phyloP scores from a whole-genome alignment of 1,140 invertebrate species.

The Caenorhabditis tropicalis region DNA sequence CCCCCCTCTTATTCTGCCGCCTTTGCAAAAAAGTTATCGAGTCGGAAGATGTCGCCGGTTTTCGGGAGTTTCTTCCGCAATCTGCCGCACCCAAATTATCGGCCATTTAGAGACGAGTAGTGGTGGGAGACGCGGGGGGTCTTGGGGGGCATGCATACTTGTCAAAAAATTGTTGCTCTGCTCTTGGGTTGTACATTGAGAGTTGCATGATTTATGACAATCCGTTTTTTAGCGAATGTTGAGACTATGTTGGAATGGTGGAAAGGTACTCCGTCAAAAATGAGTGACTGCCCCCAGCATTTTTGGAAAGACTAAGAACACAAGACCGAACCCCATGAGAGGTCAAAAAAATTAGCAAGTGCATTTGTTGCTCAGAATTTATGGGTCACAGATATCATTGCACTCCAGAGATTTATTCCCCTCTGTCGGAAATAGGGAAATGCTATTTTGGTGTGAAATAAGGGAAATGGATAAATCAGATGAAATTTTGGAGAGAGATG shows the following conservation, averaged over 20 bases:
- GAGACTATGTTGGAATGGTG: neutral
- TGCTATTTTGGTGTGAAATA: neutral
- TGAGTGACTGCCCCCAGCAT: neutral
- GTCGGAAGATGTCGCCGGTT: conserved; percentile 11
- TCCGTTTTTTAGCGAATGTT: conserved; percentile 4
- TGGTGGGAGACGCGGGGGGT: neutral
- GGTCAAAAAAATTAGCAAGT: neutral
- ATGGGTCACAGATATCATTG: conserved; percentile 8
- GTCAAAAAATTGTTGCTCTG: conserved; percentile 45
- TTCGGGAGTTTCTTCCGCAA: conserved; percentile 36
- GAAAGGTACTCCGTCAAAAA: neutral
- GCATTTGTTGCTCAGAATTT: neutral
- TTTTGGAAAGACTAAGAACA: neutral
- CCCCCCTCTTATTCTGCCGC: too few relatives aligned
- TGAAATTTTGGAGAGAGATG: neutral
- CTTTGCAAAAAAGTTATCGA: conserved; percentile 26
- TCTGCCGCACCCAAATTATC: conserved; percentile 37
- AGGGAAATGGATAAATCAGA: neutral
- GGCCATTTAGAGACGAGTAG: conserved; percentile 41
- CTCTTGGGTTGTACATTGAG: conserved; percentile 35
- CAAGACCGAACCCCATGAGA: conserved; percentile 14
- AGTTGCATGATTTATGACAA: conserved; percentile 43
- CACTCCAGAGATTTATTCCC: conserved; percentile 28
- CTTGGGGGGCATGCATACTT: conserved; percentile 28
- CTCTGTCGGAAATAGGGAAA: neutral